phyloP scores from a whole-genome alignment of 92 coral and sea anemone species.

The Galaxea fascicularis region DNA sequence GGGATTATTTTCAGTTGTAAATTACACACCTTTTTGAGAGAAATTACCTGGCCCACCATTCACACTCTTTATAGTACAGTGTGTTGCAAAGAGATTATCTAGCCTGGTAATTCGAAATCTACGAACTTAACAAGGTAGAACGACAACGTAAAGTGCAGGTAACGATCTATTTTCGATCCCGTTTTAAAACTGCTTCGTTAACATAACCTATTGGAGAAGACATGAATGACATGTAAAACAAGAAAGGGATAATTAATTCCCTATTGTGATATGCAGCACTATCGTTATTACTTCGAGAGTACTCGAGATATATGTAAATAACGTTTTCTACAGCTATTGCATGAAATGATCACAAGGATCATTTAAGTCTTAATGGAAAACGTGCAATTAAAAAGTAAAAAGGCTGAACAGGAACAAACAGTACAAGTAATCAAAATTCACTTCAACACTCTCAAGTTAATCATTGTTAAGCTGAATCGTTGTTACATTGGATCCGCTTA shows the following conservation, averaged over 20 bases:
- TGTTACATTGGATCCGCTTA: slow-evolving; percentile 3
- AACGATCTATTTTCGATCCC: no score
- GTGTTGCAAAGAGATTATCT: slow-evolving; percentile 12
- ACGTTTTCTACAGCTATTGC: slow-evolving; percentile 29
- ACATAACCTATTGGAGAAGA: not conserved
- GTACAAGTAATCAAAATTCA: slow-evolving; percentile 5
- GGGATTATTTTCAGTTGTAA: slow-evolving; percentile 6
- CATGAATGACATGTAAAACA: slow-evolving; percentile 5
- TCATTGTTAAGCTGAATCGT: slow-evolving; percentile 3
- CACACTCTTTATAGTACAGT: slow-evolving; percentile 1
- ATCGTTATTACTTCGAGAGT: not conserved
- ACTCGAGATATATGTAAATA: slow-evolving; percentile 1
- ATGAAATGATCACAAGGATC: slow-evolving; percentile 26
- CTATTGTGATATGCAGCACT: slow-evolving; percentile 9
- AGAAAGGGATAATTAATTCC: slow-evolving; percentile 16
- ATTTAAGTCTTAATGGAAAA: slow-evolving; percentile 23
- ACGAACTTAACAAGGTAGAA: no score
- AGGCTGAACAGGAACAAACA: slow-evolving; percentile 33
- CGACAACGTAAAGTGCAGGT: no score
- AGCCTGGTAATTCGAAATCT: not conserved
- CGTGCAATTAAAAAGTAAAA: slow-evolving; percentile 7
- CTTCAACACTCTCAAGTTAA: slow-evolving; percentile 17
- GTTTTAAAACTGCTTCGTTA: no score
- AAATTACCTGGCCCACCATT: slow-evolving; percentile 13
- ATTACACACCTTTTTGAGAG: slow-evolving; percentile 12